Conservation (phyloP, 2,797 vertebrate species). For the Meda fulgida region DNA sequence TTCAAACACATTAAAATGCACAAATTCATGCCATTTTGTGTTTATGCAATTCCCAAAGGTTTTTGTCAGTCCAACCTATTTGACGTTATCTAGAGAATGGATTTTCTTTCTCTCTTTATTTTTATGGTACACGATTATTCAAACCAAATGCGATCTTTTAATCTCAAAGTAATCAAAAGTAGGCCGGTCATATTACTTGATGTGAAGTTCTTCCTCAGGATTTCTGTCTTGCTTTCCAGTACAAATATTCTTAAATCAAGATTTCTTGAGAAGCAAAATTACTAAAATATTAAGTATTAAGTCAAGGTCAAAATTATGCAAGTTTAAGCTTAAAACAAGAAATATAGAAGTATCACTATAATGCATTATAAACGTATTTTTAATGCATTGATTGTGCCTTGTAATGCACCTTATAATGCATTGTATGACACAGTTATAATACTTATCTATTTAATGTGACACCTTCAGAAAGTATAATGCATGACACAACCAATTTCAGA, state of each 20-base stretch:
- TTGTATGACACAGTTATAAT: background rate
- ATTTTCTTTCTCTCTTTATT: background rate
- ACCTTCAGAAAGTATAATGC: background rate
- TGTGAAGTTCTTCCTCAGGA: too few species aligned
- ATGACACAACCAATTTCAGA: background rate
- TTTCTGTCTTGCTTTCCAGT: background rate
- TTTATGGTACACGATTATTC: background rate
- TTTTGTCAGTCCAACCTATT: background rate
- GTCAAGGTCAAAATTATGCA: background rate
- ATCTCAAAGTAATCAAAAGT: background rate
- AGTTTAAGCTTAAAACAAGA: background rate
- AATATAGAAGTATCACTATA: background rate
- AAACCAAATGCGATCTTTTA: background rate
- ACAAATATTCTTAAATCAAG: background rate
- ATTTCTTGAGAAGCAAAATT: too few species aligned
- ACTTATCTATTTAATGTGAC: background rate
- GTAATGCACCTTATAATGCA: background rate
- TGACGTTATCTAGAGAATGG: background rate
- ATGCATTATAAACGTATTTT: background rate
- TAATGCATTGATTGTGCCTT: too few species aligned
- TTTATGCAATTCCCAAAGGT: background rate
- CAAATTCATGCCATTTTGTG: background rate
- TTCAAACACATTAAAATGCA: background rate
- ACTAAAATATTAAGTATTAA: too few species aligned
- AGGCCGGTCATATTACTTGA: background rate